These are phyloP conservation scores for Archips crataeganus DNA, from an alignment of 2,888 invertebrate genomes.

Conservation along the genomic window DNA sequence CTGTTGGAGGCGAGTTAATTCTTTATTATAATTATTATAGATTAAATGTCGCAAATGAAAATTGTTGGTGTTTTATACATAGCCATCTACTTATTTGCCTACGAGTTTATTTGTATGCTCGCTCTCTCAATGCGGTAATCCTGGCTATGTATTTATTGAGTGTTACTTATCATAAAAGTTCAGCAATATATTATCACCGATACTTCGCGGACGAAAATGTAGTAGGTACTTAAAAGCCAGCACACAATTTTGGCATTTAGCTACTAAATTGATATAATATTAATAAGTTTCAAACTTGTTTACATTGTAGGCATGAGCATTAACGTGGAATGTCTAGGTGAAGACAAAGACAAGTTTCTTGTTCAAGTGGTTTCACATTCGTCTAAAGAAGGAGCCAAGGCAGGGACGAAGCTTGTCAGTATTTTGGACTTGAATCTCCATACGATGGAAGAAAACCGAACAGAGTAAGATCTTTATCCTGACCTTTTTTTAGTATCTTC, in stretches of 20 bases:
- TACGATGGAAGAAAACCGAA: constrained; percentile 88
- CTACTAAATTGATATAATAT: neutral
- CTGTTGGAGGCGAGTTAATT: constrained; percentile 69
- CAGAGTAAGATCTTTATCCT: constrained; percentile 71
- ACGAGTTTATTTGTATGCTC: too few species aligned
- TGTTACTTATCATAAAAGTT: too few species aligned
- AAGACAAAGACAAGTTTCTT: constrained; percentile 82
- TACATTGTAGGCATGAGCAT: constrained; percentile 69
- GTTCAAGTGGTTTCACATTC: constrained; percentile 87
- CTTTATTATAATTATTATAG: neutral
- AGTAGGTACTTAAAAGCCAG: too few species aligned
- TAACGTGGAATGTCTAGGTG: constrained; percentile 76
- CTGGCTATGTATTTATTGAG: neutral
- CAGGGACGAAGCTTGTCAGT: constrained; percentile 86
- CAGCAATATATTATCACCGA: too few species aligned
- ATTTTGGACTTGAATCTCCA: constrained; percentile 87
- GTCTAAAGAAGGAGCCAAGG: constrained; percentile 83
- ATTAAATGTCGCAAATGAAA: too few species aligned
- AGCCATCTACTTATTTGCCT: too few species aligned
- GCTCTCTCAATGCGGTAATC: neutral
- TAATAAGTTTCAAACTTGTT: neutral
- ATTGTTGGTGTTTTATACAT: too few species aligned
- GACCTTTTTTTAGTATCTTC: neutral
- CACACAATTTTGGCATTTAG: too few species aligned
- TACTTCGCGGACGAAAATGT: too few species aligned